These are phyloP conservation scores for Sminthurinus signatus DNA, from an alignment of 1,140 invertebrate species.

Conservation along the genomic window DNA sequence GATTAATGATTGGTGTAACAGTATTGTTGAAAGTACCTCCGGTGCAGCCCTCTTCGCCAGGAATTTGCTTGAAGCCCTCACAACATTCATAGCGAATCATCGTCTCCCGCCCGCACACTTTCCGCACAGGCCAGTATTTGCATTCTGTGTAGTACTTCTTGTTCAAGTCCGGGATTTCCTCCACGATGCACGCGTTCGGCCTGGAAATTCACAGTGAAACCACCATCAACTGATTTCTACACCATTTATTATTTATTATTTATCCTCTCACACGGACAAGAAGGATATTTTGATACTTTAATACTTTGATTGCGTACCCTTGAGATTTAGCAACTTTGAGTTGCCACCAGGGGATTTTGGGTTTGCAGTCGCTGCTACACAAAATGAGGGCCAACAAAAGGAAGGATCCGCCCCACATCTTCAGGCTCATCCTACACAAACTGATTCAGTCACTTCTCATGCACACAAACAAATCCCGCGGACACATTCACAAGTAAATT, in stretches of 20 bases:
- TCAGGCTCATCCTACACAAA: too few relatives aligned
- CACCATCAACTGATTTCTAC: too few relatives aligned
- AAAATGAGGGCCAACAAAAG: neutral
- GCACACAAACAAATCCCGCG: too few relatives aligned
- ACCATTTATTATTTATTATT: too few relatives aligned
- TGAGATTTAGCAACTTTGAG: constrained; percentile 46
- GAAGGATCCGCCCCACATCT: too few relatives aligned
- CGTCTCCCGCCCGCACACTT: constrained; percentile 49
- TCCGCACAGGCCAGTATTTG: constrained; percentile 49
- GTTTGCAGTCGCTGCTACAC: neutral
- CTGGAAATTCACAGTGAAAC: too few relatives aligned
- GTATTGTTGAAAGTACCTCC: constrained; percentile 47
- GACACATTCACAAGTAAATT: too few relatives aligned
- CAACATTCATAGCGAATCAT: constrained; percentile 52
- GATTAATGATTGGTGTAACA: neutral
- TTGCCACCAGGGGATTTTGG: constrained; percentile 45
- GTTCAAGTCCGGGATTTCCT: constrained; percentile 48
- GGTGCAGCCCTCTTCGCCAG: constrained; percentile 48
- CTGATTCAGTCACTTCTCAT: too few relatives aligned
- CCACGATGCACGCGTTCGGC: constrained; percentile 51
- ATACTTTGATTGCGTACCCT: constrained; percentile 44
- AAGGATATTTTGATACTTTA: too few relatives aligned
- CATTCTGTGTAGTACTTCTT: constrained; percentile 51
- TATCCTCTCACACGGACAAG: too few relatives aligned
- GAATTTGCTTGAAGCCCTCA: constrained; percentile 49